Evolutionary conservation across 2,113 vertebrate species (phyloP).

Genomic region (Fulica atra): DNA sequence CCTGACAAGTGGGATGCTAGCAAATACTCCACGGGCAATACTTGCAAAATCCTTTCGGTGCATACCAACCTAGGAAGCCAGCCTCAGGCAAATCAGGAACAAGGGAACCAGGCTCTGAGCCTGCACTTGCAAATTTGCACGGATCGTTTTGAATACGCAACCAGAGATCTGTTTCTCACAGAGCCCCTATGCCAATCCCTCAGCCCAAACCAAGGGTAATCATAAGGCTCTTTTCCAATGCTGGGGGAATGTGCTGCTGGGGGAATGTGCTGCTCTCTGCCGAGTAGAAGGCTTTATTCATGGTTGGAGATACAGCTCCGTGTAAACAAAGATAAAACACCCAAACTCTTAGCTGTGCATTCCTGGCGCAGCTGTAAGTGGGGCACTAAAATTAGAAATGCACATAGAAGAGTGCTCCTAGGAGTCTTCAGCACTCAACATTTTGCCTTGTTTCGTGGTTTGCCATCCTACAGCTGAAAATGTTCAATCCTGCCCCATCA

Average conservation of each 20-base stretch:
- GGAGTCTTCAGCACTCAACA: not conserved
- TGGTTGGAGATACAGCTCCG: not conserved
- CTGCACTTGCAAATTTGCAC: not conserved
- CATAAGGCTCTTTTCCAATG: not conserved
- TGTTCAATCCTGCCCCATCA: not conserved
- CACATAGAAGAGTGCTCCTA: not conserved
- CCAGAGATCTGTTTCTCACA: not conserved
- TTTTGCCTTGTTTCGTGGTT: not conserved
- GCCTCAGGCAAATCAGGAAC: not conserved
- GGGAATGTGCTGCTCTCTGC: not conserved
- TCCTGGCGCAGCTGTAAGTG: not conserved
- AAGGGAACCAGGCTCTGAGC: not conserved
- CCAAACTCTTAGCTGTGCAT: fast-evolving
- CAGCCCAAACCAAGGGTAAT: not conserved
- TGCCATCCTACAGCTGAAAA: not conserved
- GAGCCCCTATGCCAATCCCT: not conserved
- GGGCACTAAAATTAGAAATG: not conserved
- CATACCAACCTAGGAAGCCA: fast-evolving
- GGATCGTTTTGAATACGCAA: not conserved
- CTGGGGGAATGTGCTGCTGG: not conserved
- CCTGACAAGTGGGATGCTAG: not conserved
- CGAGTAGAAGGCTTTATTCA: not conserved
- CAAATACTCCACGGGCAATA: not conserved
- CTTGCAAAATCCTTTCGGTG: not conserved
- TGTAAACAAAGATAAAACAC: not conserved